These are phyloP conservation scores for Prietella phreatophila DNA, from an alignment of 2,113 vertebrate genomes.

Conservation along the genomic window DNA sequence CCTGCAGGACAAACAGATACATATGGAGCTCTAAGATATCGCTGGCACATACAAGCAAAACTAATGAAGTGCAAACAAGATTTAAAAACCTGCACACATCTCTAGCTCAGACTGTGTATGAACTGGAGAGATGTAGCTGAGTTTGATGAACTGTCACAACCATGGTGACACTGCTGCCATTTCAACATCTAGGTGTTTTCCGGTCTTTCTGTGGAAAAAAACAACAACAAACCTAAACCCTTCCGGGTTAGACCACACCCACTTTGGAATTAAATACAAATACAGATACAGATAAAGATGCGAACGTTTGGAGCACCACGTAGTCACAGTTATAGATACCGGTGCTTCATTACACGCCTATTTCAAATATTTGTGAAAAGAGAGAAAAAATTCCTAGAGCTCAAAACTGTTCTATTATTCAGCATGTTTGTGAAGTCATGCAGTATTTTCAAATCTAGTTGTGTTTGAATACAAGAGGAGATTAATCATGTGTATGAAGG, in stretches of 20 bases:
- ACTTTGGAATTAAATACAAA: neutral
- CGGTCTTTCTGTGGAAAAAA: neutral
- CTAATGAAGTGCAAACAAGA: neutral
- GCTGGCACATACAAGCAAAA: neutral
- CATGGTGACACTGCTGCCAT: neutral
- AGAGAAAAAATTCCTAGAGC: neutral
- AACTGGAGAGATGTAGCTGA: neutral
- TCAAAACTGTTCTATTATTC: neutral
- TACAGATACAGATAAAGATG: neutral
- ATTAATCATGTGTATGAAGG: neutral
- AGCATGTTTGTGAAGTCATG: neutral
- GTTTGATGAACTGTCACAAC: neutral
- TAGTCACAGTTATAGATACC: neutral
- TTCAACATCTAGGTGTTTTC: neutral
- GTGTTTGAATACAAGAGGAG: neutral
- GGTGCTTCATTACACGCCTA: neutral
- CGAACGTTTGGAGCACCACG: neutral
- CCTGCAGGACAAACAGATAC: too few species aligned
- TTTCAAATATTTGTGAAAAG: neutral
- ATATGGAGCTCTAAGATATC: neutral
- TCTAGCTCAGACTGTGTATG: neutral
- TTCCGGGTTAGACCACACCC: neutral
- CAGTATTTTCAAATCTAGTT: neutral
- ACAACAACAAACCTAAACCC: neutral
- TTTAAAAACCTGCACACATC: neutral